Conservation (phyloP, 2,113 vertebrate genomes). For the Thunnus thynnus region DNA sequence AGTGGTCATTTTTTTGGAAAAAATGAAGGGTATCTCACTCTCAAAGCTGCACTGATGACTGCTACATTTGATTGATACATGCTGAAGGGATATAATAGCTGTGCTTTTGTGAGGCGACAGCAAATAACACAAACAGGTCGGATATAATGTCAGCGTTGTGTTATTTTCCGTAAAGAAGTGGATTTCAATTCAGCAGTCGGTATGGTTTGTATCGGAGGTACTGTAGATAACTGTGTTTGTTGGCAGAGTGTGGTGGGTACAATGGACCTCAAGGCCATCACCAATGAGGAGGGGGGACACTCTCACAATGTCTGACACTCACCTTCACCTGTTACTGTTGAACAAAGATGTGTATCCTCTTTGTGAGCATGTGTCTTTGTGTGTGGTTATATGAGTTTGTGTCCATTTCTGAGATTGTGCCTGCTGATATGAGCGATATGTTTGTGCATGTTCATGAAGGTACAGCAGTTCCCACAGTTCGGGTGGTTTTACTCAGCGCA, state of each 20-base stretch:
- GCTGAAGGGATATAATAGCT: too few species aligned
- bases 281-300: constrained; percentile 1
- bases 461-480: too few species aligned
- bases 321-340: constrained; percentile 22
- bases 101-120: neutral
- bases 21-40: too few species aligned
- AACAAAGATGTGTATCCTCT: constrained; percentile 1
- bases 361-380: neutral
- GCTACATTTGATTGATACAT: too few species aligned
- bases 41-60: too few species aligned
- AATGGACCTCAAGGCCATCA: neutral
- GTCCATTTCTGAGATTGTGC: neutral
- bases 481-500: too few species aligned
- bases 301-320: constrained; percentile 7
- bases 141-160: neutral
- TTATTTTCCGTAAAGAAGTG: neutral
- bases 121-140: neutral
- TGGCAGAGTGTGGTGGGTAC: neutral
- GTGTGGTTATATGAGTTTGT: neutral
- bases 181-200: constrained; percentile 1
- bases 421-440: neutral
- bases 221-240: too few species aligned
- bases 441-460: too few species aligned
- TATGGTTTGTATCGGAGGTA: neutral
- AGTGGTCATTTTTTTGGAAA: too few species aligned